phyloP scores from a whole-genome alignment of 92 coral and sea anemone species.

The Meandrina meandrites region DNA sequence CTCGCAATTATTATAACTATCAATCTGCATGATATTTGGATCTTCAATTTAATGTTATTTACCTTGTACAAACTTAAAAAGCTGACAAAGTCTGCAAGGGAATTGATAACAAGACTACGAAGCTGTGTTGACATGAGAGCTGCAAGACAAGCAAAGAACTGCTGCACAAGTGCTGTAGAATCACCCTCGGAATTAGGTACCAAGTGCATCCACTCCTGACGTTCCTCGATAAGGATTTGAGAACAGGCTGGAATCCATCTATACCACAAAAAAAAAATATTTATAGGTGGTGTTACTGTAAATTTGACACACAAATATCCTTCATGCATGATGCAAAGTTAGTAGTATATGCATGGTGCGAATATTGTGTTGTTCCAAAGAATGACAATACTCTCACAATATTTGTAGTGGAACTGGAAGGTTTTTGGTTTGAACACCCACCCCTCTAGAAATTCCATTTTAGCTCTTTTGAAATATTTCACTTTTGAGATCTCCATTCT shows the following conservation, averaged over 20 bases:
- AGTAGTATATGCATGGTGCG: no score
- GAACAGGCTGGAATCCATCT: slow-evolving; percentile 99
- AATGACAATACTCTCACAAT: no score
- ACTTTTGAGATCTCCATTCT: no score
- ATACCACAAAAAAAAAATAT: neutral
- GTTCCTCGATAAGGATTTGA: slow-evolving; percentile 74
- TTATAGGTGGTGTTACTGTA: neutral
- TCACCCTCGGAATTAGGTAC: slow-evolving; percentile 87
- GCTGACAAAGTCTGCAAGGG: slow-evolving; percentile 88
- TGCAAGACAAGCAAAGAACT: slow-evolving; percentile 96
- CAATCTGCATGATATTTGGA: neutral
- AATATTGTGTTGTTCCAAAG: no score
- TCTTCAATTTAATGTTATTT: neutral
- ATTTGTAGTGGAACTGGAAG: no score
- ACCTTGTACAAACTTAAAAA: slow-evolving; percentile 89
- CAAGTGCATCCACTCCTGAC: slow-evolving; percentile 89
- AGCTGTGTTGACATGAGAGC: slow-evolving; percentile 97
- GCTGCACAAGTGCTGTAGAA: slow-evolving; percentile 80
- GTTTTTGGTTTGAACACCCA: no score
- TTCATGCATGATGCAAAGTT: no score
- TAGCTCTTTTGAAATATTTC: no score
- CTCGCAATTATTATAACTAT: no score
- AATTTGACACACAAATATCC: no score
- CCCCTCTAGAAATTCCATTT: no score
- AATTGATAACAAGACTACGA: slow-evolving; percentile 91